Base-by-base conservation (phyloP, 2,797 vertebrate species). In the Psittacula derbiana region DNA sequence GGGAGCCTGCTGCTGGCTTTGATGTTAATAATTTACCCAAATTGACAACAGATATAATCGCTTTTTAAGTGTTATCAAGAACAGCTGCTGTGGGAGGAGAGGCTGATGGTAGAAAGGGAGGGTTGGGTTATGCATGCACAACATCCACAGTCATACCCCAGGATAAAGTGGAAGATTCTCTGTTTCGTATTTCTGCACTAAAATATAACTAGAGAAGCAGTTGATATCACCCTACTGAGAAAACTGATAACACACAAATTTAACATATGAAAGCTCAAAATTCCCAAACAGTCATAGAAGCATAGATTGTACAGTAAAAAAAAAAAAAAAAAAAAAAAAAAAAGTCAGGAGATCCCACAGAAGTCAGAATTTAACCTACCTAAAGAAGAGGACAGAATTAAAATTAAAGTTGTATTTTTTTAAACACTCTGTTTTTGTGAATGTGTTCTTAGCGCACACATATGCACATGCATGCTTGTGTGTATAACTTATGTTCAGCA, bases 21-120 rank as follows among this genome's bases (percentile, higher is more conserved):
- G 80, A 94, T 96, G 74, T 96, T 96, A 97, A 97, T 96, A 96
- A 97, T 95, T 97, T 92, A 86, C 79, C 53, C 79, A 93, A 91
- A 94, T 33, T 97, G 80, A 96, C 70, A 97, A 94, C 65, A 93
- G 91, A 91, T 92, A 96, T 89, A 96, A 97, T 97, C 78, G 90
- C 83, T 93, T 93, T 92, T 95, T 93, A 96, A 97, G 71, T 91
- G 90, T 81, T 95, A 87, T 64, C 82, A 95, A 84, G 84, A 96
- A 80, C 84, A 95, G 67, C 15, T 64, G 60, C 82, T 95, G 49
- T 93, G 90, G 25, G 12, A 86, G 43, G 76, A 81, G 17, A 40
- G 4, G 17, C 13, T 40, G 16, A 12, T 72, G 25, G n/a, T 40
- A n/a, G 88, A 58, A 66, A 70, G 46, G 47, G 40, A 88, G 30